Percentiles rank a stretch among this genome's conserved stretches.
phyloP scores from a whole-genome alignment of 1,140 invertebrate species.

The Adelges cooleyi region DNA sequence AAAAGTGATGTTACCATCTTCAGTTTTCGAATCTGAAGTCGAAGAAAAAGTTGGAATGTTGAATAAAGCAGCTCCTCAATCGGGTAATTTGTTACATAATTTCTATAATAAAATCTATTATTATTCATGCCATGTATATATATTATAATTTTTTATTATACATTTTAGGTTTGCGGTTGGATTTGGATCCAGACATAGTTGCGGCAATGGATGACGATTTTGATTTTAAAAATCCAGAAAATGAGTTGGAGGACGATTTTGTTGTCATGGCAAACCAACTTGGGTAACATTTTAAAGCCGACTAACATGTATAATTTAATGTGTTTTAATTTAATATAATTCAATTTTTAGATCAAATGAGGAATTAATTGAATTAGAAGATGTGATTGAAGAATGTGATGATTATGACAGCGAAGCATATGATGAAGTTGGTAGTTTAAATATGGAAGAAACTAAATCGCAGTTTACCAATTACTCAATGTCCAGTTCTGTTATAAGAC shows the following conservation, averaged over 20 bases:
- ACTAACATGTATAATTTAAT: not conserved
- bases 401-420: slow-evolving; percentile 44
- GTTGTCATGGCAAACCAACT: slow-evolving; percentile 57
- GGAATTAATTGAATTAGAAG: slow-evolving; percentile 36
- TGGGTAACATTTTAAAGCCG: not conserved
- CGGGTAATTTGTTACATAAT: slow-evolving; percentile 41
- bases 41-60: slow-evolving; percentile 80
- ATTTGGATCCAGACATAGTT: slow-evolving; percentile 86
- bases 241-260: slow-evolving; percentile 84
- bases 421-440: slow-evolving; percentile 46
- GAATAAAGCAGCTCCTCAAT: slow-evolving; percentile 70
- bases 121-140: no score
- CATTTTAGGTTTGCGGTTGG: slow-evolving; percentile 60
- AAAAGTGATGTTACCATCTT: slow-evolving; percentile 66
- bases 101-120: no score
- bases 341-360: slow-evolving; percentile 30
- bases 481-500: slow-evolving; percentile 76
- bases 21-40: slow-evolving; percentile 79
- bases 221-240: slow-evolving; percentile 68
- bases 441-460: slow-evolving; percentile 70
- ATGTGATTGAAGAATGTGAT: slow-evolving; percentile 40
- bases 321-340: not conserved
- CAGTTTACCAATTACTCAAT: slow-evolving; percentile 89
- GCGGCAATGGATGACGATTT: slow-evolving; percentile 89
- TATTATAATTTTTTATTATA: no score